Evolutionary conservation across 2,888 invertebrate genomes (phyloP), one percentile per base, ranked within the genome.

Genomic region (Nysson spinosus): DNA sequence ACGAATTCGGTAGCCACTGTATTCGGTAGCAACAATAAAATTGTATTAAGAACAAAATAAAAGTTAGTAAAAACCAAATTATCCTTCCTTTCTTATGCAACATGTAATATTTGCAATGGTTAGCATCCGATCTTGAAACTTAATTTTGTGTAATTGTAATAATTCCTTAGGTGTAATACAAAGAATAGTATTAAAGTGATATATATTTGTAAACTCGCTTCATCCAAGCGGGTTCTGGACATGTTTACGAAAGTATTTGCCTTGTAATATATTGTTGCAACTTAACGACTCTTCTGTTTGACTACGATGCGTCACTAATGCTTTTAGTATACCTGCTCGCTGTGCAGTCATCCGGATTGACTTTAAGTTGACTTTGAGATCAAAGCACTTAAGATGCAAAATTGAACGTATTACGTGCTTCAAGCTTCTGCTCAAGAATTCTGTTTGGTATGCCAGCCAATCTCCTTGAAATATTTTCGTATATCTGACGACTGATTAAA

Each of bases 321-420:
- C 22, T 9, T 32, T 40, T 5, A 34, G 28, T n/a, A 6, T 9
- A 9, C 28, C 44, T 12, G 26, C 22, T 14, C 9, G 11, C 32
- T 24, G 26, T 19, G 12, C n/a, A 12, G 47, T 60, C 34, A 55
- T 12, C 17, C 17, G 30, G 2, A 43, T 28, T 12, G 28, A 44
- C 17, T 12, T 16, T 37, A 37, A 56, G 20, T 47, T 16, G 17
- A 7, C 34, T 55, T 47, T 47, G 28, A 55, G 12, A 11, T 47
- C 46, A 40, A 42, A 60, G 56, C 40, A 42, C 40, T 40, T 4
- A 35, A 16, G 34, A 42, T 47, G 60, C 40, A 26, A 47, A 60
- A 56, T 56, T 40, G 22, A 42, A 40, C 32, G 46, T 11, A 16
- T 56, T 30, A 35, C 42, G 6, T 40, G 9, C 24, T 34, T 22